Base-by-base conservation (phyloP, 2,797 vertebrate genomes). In the Diglossa cyanea region DNA sequence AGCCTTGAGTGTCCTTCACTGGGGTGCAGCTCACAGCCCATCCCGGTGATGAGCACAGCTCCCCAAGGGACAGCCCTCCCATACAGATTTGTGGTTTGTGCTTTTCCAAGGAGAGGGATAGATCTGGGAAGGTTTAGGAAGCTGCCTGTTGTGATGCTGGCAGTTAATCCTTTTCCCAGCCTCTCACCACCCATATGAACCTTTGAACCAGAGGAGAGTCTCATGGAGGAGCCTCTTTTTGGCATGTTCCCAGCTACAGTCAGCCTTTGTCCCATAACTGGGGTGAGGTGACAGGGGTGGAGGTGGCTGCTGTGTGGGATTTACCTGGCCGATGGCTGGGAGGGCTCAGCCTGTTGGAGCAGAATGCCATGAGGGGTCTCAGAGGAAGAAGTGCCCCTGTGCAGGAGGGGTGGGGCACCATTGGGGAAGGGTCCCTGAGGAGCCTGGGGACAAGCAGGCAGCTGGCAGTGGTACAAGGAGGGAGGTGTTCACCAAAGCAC, bases 11-110 rank as follows among this genome's bases (percentile, higher is more conserved):
- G 45, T 47, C 23, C 25, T 14, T 54, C 3, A 6, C 28, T n/a
- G 28, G 28, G 35, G 21, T 65, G 6, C 50, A 6, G 23, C 28
- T 28, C 26, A 0, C n/a, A 3, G 26, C 47, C n/a, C 45, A 0
- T 30, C 28, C 31, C 2, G 11, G 2, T 17, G 33, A 2, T 13
- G 61, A 48, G 78, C 1, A 8, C 25, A 4, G 45, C n/a, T 12
- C 40, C 35, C 15, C 8, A 3, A 5, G 78, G 18, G 12, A 9
- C 33, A 5, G 6, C 63, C 31, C 10, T 14, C 68, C 7, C 3
- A 0, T 6, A 9, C 50, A 1, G 31, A 3, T 51, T 20, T 13
- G 39, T 40, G 39, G 39, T 40, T 40, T 40, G 39, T 40, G 19
- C 30, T 42, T 74, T 50, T 13, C 28, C 57, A 11, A 17, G 60